These are phyloP conservation scores for Danio choprae DNA, from an alignment of 2,797 vertebrate species.

Conservation along the genomic window DNA sequence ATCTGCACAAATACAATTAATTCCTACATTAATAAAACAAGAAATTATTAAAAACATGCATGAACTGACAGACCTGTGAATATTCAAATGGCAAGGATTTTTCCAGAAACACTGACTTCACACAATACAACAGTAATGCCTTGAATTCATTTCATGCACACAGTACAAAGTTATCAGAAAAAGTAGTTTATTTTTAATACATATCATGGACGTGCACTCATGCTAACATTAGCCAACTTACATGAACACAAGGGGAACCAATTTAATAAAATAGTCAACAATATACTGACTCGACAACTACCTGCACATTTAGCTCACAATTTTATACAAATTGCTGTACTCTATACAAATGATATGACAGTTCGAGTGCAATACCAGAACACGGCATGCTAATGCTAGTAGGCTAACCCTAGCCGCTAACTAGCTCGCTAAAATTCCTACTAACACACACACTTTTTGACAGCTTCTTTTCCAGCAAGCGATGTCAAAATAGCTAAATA, in stretches of 20 bases:
- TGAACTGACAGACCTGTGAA: neutral
- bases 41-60: neutral
- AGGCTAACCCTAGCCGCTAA: conserved; percentile 37
- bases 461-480: neutral
- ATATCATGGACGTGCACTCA: neutral
- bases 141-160: neutral
- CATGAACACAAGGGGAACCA: neutral
- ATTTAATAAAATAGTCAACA: neutral
- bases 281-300: neutral
- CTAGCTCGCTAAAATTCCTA: neutral
- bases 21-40: neutral
- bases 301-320: neutral
- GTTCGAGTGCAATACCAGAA: neutral
- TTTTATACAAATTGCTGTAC: neutral
- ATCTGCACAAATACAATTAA: neutral
- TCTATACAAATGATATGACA: neutral
- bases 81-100: neutral
- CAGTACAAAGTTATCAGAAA: neutral
- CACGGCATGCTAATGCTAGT: conserved; percentile 36
- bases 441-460: neutral
- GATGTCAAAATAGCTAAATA: neutral
- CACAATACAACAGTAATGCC: neutral
- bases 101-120: neutral
- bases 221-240: neutral
- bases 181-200: neutral